phyloP scores from a whole-genome alignment of 1,140 invertebrate genomes.

The Mycetomoellerius zeteki region DNA sequence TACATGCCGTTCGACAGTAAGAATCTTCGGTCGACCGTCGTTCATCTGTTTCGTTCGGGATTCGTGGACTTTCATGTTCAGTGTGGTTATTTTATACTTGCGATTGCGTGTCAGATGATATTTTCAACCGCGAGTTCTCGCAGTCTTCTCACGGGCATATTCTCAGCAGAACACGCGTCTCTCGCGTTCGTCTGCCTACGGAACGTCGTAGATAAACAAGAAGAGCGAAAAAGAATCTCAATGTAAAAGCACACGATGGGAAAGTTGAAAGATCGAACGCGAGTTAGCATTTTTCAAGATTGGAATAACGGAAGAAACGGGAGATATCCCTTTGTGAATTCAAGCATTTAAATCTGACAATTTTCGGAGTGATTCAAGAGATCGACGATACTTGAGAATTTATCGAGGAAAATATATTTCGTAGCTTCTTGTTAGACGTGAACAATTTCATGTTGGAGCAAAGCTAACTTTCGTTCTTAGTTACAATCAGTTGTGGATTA shows the following conservation, averaged over 20 bases:
- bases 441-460: background rate
- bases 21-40: background rate
- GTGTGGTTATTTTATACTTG: background rate
- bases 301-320: background rate
- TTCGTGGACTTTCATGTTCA: background rate
- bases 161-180: background rate
- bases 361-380: background rate
- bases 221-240: constrained; percentile 18
- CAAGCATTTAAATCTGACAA: background rate
- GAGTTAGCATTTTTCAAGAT: background rate
- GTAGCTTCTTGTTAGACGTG: background rate
- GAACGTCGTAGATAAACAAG: background rate
- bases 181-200: background rate
- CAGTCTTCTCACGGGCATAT: background rate
- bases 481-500: background rate
- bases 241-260: background rate
- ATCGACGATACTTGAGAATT: background rate
- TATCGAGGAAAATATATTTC: background rate
- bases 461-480: background rate
- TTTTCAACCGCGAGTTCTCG: background rate
- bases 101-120: background rate
- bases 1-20: background rate
- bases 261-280: background rate
- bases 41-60: background rate
- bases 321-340: background rate